phyloP scores from a whole-genome alignment of 2,888 invertebrate species.

The Agriotes lineatus region DNA sequence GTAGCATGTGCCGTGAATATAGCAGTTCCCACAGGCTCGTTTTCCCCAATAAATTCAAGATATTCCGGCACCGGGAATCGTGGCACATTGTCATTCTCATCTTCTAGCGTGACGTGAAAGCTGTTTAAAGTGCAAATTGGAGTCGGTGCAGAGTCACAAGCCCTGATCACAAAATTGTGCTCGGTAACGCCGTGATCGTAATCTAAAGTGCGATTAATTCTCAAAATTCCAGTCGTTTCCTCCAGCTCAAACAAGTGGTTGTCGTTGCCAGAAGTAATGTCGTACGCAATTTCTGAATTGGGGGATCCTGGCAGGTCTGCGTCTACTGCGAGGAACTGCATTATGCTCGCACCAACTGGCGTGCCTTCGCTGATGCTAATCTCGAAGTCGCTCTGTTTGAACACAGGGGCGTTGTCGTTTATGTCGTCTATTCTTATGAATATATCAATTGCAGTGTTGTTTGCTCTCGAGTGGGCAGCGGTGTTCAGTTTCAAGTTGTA shows the following conservation, averaged over 20 bases:
- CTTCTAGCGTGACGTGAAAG: constrained; percentile 81
- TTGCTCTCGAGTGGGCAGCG: constrained; percentile 70
- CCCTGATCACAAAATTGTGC: constrained; percentile 85
- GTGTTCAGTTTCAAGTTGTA: constrained; percentile 80
- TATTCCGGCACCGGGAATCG: constrained; percentile 91
- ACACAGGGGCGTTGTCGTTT: constrained; percentile 90
- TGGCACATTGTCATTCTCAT: constrained; percentile 94
- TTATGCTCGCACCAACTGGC: constrained; percentile 77
- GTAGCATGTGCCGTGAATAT: constrained; percentile 92
- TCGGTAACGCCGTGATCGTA: constrained; percentile 80
- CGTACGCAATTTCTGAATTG: constrained; percentile 83
- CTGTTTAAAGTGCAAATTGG: constrained; percentile 82
- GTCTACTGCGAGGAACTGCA: constrained; percentile 80
- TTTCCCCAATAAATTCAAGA: constrained; percentile 90
- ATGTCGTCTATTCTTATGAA: constrained; percentile 85
- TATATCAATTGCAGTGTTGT: constrained; percentile 79
- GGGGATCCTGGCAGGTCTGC: constrained; percentile 79
- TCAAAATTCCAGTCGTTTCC: constrained; percentile 76
- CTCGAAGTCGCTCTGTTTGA: constrained; percentile 77
- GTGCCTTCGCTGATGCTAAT: constrained; percentile 83
- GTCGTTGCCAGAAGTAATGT: constrained; percentile 93
- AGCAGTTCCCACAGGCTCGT: constrained; percentile 86
- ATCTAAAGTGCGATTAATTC: constrained; percentile 82
- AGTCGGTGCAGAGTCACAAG: constrained; percentile 81
- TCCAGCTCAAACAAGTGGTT: constrained; percentile 81